Evolutionary conservation across 2,888 invertebrate genomes (phyloP).

Genomic region (Plebejus anna): DNA sequence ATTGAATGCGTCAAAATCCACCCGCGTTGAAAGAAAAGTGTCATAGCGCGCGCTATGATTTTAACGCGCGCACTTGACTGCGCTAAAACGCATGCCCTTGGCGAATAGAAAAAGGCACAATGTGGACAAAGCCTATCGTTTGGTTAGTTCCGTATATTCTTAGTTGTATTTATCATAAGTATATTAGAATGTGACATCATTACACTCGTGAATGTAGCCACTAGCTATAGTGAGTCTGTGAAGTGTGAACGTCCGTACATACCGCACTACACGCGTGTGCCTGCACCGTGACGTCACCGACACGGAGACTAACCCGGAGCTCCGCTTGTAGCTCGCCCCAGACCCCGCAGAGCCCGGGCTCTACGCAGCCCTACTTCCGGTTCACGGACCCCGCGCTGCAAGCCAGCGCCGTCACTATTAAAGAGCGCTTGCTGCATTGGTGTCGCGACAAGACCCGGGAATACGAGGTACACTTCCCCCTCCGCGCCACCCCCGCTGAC

Average conservation of each 20-base stretch:
- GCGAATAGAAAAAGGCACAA: too few species aligned
- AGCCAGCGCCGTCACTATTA: conserved; percentile 95
- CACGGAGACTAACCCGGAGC: conserved; percentile 64
- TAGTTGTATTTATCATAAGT: conserved; percentile 1
- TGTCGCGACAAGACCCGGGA: conserved; percentile 98
- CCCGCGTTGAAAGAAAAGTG: too few species aligned
- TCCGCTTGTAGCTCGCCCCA: conserved; percentile 85
- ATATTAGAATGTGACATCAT: conserved; percentile 6
- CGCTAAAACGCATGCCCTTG: too few species aligned
- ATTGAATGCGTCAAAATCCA: too few species aligned
- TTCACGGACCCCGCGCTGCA: conserved; percentile 94
- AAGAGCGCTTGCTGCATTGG: conserved; percentile 98
- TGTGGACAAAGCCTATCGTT: not conserved
- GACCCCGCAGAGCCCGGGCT: conserved; percentile 82
- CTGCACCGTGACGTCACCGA: conserved; percentile 39
- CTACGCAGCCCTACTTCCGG: conserved; percentile 89
- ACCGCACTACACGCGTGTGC: conserved; percentile 50
- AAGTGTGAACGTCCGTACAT: conserved; percentile 40
- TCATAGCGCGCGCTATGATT: too few species aligned
- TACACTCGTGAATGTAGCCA: conserved; percentile 5
- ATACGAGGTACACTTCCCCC: conserved; percentile 89
- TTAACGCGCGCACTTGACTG: too few species aligned
- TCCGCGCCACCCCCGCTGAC: conserved; percentile 37
- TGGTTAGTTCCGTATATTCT: conserved; percentile 10
- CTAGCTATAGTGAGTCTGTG: conserved; percentile 36